Percentiles rank a stretch among this genome's conserved stretches.
Evolutionary conservation across 2,888 invertebrate genomes (phyloP).

Genomic region (Ceraclea dissimilis): DNA sequence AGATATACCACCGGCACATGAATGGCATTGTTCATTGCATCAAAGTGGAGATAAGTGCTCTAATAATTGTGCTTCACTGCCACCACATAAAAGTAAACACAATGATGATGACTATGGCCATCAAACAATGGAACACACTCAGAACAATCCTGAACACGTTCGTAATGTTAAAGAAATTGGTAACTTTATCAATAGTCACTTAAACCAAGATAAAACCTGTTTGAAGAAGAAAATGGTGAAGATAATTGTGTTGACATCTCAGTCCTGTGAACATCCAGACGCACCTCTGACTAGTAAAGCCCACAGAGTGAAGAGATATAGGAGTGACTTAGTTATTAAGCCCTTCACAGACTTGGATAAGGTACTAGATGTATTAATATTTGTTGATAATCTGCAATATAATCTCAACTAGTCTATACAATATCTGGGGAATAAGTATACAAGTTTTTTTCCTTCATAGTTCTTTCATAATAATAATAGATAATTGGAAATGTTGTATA

Average conservation of each 20-base stretch:
- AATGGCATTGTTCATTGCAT: no score
- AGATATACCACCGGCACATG: no score
- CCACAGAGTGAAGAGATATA: slow-evolving; percentile 70
- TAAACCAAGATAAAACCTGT: not conserved
- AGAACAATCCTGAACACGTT: not conserved
- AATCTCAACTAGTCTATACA: no score
- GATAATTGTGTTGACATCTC: slow-evolving; percentile 59
- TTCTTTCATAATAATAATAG: no score
- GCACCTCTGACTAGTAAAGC: slow-evolving; percentile 61
- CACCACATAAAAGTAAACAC: not conserved
- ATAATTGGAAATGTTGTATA: no score
- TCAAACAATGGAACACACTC: not conserved
- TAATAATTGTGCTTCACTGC: not conserved
- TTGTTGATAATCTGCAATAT: no score
- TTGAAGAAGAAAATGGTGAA: not conserved
- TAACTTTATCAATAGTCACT: not conserved
- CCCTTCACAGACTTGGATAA: slow-evolving; percentile 54
- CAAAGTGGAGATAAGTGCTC: no score
- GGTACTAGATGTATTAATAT: no score
- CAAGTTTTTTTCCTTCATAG: no score
- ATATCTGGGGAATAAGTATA: no score
- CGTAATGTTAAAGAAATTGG: not conserved
- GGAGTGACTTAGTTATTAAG: slow-evolving; percentile 81
- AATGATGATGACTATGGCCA: not conserved
- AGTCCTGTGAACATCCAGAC: slow-evolving; percentile 60